Evolutionary conservation across 2,113 vertebrate species (phyloP), one percentile per base, ranked within the genome.

Genomic region (Hyperopisus bebe): DNA sequence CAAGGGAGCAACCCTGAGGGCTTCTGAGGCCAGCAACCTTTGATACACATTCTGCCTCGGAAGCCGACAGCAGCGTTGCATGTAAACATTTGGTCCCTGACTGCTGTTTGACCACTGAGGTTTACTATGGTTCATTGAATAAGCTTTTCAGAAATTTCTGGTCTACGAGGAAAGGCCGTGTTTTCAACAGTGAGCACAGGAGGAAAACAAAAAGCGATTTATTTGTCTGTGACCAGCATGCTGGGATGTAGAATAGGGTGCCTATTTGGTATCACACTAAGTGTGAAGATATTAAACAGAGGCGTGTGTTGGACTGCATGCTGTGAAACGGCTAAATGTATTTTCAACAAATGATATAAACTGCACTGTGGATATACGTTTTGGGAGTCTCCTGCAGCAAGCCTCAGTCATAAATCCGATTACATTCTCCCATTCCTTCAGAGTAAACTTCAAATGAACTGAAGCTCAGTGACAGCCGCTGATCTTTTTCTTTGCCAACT

Each of bases 361-460:
- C 6, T 87, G 48, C 47, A 42, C 50, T 51, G 48, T 53, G 13
- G 85, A 84, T n/a, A 4, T 47, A 84, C 44, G 44, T 47, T 44
- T 84, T 84, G 21, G 42, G 19, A 84, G 24, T 84, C 24, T 47
- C 82, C 39, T 17, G 21, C 42, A 46, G 19, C 82, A 84, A 27
- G 3, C 11, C 27, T 15, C 0, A 15, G 2, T 55, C 19, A 21
- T 53, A 87, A 87, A 87, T 86, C 47, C 13, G 5, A 35, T 87
- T 39, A 53, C 27, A 53, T 87, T 87, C 50, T 5, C 27, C 85
- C 15, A 21, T 53, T 87, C n/a, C 50, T 53, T 47, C 83, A n/a
- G 46, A 90, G 89, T 92, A 83, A 90, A 93, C 94, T 94, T 93
- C 90, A 94, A 90, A 82, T 88, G 66, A 92, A 85, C 55, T 15